A percentile compares a stretch with the other conserved stretches of the same genome.
These are phyloP conservation scores for Neotoxoptera formosana DNA, from an alignment of 1,140 invertebrate genomes.

Conservation along the genomic window DNA sequence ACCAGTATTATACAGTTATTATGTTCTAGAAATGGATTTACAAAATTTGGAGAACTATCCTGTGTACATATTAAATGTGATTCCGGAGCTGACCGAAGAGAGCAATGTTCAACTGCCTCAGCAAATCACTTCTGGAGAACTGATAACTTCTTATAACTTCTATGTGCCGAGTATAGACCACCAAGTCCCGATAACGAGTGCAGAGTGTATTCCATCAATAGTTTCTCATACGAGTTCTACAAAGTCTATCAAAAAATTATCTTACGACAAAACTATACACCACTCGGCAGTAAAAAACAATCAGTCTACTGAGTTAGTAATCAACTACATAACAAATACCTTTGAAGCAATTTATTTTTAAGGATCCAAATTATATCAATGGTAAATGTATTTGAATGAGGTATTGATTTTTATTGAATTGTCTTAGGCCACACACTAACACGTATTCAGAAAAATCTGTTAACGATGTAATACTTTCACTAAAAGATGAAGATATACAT, in stretches of 20 bases:
- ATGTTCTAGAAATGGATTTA: conserved; percentile 41
- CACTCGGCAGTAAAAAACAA: not conserved
- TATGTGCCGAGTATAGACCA: conserved; percentile 22
- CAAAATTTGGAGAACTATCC: conserved; percentile 44
- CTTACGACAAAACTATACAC: not conserved
- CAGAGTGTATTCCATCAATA: not conserved
- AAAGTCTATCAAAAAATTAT: not conserved
- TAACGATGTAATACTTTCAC: not conserved
- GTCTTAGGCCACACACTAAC: not conserved
- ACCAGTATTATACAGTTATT: not conserved
- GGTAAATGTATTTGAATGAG: not conserved
- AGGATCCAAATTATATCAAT: not conserved
- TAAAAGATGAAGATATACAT: conserved; percentile 46
- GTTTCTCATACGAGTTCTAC: not conserved
- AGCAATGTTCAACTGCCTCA: not conserved
- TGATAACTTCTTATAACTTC: conserved; percentile 11
- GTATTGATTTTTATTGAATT: not conserved
- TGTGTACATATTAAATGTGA: conserved; percentile 34
- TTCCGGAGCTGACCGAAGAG: conserved; percentile 29
- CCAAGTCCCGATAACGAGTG: not conserved
- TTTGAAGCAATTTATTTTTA: not conserved
- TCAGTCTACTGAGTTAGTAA: not conserved
- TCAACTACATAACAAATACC: not conserved
- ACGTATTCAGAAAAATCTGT: conserved; percentile 5
- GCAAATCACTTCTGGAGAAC: not conserved